Evolutionary conservation across 2,888 invertebrate genomes (phyloP).

Genomic region (Arge pagana): DNA sequence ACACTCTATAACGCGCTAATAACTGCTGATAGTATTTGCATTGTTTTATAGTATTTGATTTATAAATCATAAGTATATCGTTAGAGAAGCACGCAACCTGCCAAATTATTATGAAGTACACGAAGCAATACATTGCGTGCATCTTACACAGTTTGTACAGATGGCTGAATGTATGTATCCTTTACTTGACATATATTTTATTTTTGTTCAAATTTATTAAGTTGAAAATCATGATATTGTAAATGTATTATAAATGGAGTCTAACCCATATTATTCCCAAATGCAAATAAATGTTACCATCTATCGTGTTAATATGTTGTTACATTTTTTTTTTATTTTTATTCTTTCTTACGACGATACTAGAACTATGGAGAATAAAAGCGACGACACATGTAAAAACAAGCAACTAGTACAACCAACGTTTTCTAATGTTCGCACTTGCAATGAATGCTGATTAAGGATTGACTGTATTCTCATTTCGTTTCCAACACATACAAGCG

Average conservation of each 20-base stretch:
- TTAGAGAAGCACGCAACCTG: slow-evolving; percentile 14
- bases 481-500: too few relatives aligned
- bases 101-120: slow-evolving; percentile 19
- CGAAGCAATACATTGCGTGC: slow-evolving; percentile 18
- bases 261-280: slow-evolving; percentile 36
- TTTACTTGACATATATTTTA: slow-evolving; percentile 4
- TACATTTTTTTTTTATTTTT: neutral
- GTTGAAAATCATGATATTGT: slow-evolving; percentile 6
- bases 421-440: too few relatives aligned
- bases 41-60: slow-evolving; percentile 8
- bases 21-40: slow-evolving; percentile 8
- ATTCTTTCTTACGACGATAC: too few relatives aligned
- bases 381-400: too few relatives aligned
- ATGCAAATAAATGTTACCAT: slow-evolving; percentile 50
- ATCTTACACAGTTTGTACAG: slow-evolving; percentile 12
- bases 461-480: too few relatives aligned
- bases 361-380: too few relatives aligned
- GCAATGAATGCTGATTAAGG: too few relatives aligned
- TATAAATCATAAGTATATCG: slow-evolving; percentile 11
- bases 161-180: slow-evolving; percentile 12
- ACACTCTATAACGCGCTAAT: too few relatives aligned
- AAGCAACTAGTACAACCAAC: too few relatives aligned
- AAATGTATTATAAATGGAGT: slow-evolving; percentile 11
- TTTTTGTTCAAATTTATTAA: slow-evolving; percentile 10
- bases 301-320: slow-evolving; percentile 43